Conservation (phyloP, 2,113 vertebrate genomes). For the Sciurus niger region DNA sequence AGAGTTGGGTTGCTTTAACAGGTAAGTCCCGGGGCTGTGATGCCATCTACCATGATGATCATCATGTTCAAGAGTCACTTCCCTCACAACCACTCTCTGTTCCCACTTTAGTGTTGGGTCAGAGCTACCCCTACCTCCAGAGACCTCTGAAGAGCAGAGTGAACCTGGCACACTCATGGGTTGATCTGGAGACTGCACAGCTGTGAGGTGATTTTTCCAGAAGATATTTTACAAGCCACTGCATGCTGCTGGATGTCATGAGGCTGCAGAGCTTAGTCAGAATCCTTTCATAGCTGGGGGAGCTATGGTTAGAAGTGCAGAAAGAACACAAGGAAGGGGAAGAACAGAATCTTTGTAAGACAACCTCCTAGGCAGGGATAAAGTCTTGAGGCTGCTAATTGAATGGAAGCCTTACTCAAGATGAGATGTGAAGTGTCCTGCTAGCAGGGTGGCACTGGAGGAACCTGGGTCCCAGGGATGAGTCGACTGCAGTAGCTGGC, state of each 20-base stretch:
- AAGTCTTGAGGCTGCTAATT: background rate
- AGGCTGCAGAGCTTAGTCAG: background rate
- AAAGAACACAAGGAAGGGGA: background rate
- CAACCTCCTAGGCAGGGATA: background rate
- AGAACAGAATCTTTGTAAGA: background rate
- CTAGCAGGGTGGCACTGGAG: background rate
- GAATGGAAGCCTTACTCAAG: background rate
- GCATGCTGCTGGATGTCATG: background rate
- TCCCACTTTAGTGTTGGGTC: background rate
- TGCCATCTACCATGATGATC: too few relatives aligned
- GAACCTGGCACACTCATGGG: too few relatives aligned
- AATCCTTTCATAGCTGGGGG: background rate
- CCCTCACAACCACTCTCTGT: background rate
- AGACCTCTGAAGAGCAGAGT: background rate
- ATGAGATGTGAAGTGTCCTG: background rate
- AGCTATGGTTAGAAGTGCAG: constrained; percentile 9
- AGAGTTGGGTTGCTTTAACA: background rate
- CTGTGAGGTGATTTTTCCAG: background rate
- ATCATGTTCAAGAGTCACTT: background rate
- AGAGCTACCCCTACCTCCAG: background rate
- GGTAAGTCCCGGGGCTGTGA: too few relatives aligned
- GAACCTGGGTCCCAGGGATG: background rate
- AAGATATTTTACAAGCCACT: constrained; percentile 6
- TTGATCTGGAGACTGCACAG: background rate
- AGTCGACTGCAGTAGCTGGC: background rate